These are phyloP conservation scores for Spinus pinus DNA, from an alignment of 2,797 vertebrate species.

Conservation along the genomic window DNA sequence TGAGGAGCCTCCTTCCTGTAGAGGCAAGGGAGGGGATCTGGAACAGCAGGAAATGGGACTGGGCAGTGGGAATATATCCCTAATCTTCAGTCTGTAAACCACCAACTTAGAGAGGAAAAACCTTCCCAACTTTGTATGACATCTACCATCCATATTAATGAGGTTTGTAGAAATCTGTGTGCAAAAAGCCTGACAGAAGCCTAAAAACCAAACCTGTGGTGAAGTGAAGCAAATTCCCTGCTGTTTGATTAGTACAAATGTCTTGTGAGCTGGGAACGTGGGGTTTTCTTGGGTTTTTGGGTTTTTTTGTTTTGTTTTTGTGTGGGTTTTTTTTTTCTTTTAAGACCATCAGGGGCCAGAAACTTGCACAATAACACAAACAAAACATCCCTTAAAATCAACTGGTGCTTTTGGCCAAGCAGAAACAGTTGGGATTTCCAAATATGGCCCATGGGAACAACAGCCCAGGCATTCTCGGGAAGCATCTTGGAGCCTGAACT, in stretches of 20 bases:
- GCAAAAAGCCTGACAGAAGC: conserved; percentile 4
- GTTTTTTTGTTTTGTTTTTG: not conserved
- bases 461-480: conserved; percentile 14
- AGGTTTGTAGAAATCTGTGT: not conserved
- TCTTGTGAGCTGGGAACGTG: not conserved
- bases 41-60: not conserved
- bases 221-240: not conserved
- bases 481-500: conserved; percentile 23
- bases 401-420: conserved; percentile 38
- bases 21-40: not conserved
- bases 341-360: conserved; percentile 5
- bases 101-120: not conserved
- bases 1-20: not conserved
- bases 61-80: not conserved
- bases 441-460: conserved; percentile 55
- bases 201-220: not conserved
- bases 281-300: not conserved
- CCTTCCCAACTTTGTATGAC: not conserved
- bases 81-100: not conserved
- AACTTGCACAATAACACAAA: conserved; percentile 31
- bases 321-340: not conserved
- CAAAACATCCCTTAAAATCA: conserved; percentile 42
- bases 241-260: conserved; percentile 42
- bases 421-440: conserved; percentile 51
- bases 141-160: not conserved